Percentiles rank a stretch among this genome's conserved stretches.
phyloP scores from a whole-genome alignment of 2,888 invertebrate genomes.

The Geotrupes spiniger region DNA sequence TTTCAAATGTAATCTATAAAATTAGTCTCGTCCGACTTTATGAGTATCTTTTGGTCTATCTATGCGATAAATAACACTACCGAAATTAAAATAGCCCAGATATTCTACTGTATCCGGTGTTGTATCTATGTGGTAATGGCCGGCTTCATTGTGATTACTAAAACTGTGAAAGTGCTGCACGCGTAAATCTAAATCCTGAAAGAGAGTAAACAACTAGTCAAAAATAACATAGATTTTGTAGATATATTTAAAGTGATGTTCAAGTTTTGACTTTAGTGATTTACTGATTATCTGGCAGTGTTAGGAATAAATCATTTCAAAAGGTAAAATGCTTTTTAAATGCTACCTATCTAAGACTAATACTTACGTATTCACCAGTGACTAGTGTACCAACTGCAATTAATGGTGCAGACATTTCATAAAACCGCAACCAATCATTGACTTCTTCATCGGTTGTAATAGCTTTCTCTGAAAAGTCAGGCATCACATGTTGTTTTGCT shows the following conservation, averaged over 20 bases:
- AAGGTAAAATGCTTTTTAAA: not conserved
- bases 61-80: slow-evolving; percentile 68
- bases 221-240: slow-evolving; percentile 4
- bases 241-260: no score
- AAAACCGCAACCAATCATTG: slow-evolving; percentile 87
- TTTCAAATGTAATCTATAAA: no score
- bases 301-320: not conserved
- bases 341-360: no score
- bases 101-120: slow-evolving; percentile 87
- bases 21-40: slow-evolving; percentile 70
- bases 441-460: slow-evolving; percentile 71
- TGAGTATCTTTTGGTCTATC: slow-evolving; percentile 70
- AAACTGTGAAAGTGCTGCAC: slow-evolving; percentile 96
- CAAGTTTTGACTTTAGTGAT: no score
- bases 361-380: slow-evolving; percentile 74
- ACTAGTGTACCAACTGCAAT: slow-evolving; percentile 85
- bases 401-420: slow-evolving; percentile 85
- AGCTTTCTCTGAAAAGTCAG: slow-evolving; percentile 79
- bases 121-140: slow-evolving; percentile 96
- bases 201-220: slow-evolving; percentile 32
- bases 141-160: slow-evolving; percentile 78
- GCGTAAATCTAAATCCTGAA: slow-evolving; percentile 85
- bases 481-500: slow-evolving; percentile 93
- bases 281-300: no score
- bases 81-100: slow-evolving; percentile 84